Conservation (phyloP, 2,888 invertebrate species). For the Drepanosiphum platanoidis region DNA sequence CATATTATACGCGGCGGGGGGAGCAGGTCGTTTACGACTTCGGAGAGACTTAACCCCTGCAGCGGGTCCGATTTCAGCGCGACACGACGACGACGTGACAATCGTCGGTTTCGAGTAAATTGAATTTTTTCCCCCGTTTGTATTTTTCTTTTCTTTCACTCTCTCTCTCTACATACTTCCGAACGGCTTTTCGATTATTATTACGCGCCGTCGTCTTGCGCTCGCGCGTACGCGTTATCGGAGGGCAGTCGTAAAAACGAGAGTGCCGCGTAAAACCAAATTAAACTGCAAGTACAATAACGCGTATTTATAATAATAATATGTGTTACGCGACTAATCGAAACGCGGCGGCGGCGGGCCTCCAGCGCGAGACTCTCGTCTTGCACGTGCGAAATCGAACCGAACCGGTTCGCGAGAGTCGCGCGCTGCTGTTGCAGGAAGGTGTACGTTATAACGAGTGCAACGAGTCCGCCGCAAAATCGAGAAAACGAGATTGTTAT, state of each 20-base stretch:
- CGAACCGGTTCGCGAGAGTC: not conserved
- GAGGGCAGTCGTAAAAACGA: not conserved
- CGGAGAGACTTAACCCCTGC: not conserved
- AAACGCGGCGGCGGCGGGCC: not conserved
- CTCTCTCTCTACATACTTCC: not conserved
- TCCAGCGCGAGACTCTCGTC: not conserved
- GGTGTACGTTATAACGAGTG: not conserved
- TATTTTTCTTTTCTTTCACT: not conserved
- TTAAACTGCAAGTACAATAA: not conserved
- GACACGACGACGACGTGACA: conserved; percentile 21
- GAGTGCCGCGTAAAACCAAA: not conserved
- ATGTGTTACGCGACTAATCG: not conserved
- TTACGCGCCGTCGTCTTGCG: not conserved
- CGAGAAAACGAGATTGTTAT: not conserved
- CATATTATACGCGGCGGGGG: not conserved
- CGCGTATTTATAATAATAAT: too few species aligned
- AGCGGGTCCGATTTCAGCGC: not conserved
- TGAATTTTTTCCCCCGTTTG: not conserved
- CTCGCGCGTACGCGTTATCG: not conserved
- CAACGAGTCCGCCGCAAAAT: not conserved
- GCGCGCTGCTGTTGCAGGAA: not conserved
- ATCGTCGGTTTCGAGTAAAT: conserved; percentile 28
- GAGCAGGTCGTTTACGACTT: conserved; percentile 7
- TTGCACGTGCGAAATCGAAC: conserved; percentile 5
- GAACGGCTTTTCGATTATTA: not conserved